These are phyloP conservation scores for Cladopsammia gracilis DNA, from an alignment of 64 coral and sea anemone species.

Conservation along the genomic window DNA sequence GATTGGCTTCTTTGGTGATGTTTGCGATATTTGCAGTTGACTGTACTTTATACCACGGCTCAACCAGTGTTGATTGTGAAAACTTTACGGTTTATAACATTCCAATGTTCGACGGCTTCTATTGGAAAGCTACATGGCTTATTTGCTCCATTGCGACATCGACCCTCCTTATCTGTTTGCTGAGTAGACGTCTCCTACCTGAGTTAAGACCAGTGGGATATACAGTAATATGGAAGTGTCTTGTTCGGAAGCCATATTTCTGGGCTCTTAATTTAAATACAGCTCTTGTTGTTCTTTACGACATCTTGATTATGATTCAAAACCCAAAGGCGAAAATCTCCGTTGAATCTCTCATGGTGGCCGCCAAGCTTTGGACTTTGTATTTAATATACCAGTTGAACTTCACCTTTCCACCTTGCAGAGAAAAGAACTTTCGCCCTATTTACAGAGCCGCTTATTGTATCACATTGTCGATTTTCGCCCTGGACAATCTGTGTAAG, in stretches of 20 bases:
- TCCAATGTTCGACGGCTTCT: conserved; percentile 61
- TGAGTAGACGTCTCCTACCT: background rate
- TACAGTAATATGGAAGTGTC: background rate
- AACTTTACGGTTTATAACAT: conserved; percentile 71
- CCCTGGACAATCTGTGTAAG: conserved; percentile 77
- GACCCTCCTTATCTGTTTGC: conserved; percentile 4
- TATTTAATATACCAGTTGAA: conserved; percentile 68
- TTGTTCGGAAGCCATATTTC: conserved; percentile 67
- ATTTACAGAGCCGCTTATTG: conserved; percentile 26
- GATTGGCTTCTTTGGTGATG: conserved; percentile 56
- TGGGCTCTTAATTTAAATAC: conserved; percentile 66
- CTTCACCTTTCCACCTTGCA: conserved; percentile 62
- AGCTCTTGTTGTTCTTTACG: conserved; percentile 51
- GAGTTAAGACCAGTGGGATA: background rate
- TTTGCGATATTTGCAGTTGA: conserved; percentile 75
- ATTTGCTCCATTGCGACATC: conserved; percentile 63
- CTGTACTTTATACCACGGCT: conserved; percentile 66
- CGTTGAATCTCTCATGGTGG: conserved; percentile 40
- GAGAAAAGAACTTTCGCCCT: background rate
- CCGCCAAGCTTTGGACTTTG: conserved; percentile 48
- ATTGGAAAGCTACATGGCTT: conserved; percentile 77
- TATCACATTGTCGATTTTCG: conserved; percentile 59
- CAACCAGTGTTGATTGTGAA: conserved; percentile 74
- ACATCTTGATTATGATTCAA: conserved; percentile 46
- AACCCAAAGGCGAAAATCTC: background rate